Evolutionary conservation across 2,113 vertebrate species (phyloP).

Genomic region (Cochlearius cochlearius): DNA sequence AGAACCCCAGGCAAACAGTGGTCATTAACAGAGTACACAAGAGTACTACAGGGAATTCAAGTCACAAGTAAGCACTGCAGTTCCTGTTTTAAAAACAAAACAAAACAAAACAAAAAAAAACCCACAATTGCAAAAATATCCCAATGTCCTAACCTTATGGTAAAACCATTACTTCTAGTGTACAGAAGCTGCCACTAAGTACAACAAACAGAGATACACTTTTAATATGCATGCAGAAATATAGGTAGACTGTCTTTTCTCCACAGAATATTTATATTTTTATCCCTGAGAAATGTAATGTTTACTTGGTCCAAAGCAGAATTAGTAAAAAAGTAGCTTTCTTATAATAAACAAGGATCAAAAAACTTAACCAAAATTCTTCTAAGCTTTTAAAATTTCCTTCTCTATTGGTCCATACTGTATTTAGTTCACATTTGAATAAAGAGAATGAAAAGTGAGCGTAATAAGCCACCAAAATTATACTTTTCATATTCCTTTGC

Average conservation of each 20-base stretch:
- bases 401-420: background rate
- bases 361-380: background rate
- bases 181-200: background rate
- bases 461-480: background rate
- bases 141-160: background rate
- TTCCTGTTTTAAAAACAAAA: too few species aligned
- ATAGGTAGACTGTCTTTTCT: background rate
- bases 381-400: background rate
- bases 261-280: background rate
- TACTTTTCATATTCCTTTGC: background rate
- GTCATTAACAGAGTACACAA: background rate
- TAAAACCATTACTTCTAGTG: background rate
- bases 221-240: background rate
- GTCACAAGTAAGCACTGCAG: background rate
- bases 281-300: background rate
- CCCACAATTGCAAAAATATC: background rate
- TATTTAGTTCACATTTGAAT: background rate
- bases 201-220: background rate
- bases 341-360: background rate
- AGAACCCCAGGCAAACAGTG: background rate
- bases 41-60: background rate
- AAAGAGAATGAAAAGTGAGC: background rate
- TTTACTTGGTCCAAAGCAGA: background rate
- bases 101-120: too few species aligned
- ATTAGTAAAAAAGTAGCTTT: background rate